Evolutionary conservation across 2,888 invertebrate species (phyloP).

Genomic region (Eurytoma californica): DNA sequence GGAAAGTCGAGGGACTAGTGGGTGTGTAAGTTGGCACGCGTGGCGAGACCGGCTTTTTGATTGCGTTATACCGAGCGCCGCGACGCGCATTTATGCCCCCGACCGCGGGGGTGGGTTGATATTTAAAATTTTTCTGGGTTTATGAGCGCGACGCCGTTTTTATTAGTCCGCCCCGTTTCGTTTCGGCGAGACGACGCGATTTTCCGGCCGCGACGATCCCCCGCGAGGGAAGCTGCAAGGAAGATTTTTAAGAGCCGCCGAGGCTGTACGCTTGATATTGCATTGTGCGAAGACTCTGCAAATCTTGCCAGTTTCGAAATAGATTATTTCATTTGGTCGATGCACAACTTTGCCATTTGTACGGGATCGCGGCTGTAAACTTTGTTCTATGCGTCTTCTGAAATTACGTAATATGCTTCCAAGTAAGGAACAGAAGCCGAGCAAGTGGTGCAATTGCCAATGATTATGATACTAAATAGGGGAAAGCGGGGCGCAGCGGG

Average conservation of each 20-base stretch:
- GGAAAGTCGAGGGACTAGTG: not conserved
- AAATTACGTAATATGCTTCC: too few species aligned
- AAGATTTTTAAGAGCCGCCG: not conserved
- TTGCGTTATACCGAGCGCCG: not conserved
- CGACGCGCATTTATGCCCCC: not conserved
- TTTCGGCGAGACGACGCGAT: slow-evolving; percentile 7
- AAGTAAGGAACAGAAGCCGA: too few species aligned
- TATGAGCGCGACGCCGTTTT: slow-evolving; percentile 1
- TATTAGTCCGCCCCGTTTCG: not conserved
- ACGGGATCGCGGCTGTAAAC: too few species aligned
- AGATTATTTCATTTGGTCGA: not conserved
- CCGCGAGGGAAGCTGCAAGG: not conserved
- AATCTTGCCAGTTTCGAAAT: slow-evolving; percentile 5
- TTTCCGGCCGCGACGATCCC: not conserved
- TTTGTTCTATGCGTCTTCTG: too few species aligned
- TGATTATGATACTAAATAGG: too few species aligned
- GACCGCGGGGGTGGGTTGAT: not conserved
- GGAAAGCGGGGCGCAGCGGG: too few species aligned
- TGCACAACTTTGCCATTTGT: too few species aligned
- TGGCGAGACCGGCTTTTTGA: not conserved
- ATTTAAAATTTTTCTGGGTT: slow-evolving; percentile 34
- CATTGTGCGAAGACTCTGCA: not conserved
- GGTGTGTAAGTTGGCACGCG: slow-evolving; percentile 16
- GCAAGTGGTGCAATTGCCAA: too few species aligned
- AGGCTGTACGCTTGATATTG: not conserved